Base-by-base conservation (phyloP, 64 coral and sea anemone genomes). In the Stichodactyla helianthus region DNA sequence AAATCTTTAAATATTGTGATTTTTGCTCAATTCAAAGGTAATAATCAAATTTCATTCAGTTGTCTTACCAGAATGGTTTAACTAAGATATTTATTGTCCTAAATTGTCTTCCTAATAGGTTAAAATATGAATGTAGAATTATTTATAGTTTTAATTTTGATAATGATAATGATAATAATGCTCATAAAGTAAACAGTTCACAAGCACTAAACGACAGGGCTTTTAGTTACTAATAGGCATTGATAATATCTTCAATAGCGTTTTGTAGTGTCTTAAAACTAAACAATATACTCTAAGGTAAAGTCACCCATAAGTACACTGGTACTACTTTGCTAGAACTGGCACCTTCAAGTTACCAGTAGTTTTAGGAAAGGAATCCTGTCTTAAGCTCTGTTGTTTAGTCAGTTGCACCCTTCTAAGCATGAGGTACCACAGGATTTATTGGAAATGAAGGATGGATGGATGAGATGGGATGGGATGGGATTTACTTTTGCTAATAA, bases 391-490 rank as follows among this genome's bases (percentile, higher is more conserved):
- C 68, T 74, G 5, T 58, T 11, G 14, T 58, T 58, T 44, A 44
- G 14, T 58, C 14, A 26, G 10, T 18, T 71, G 65, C 65, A 71
- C 20, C 22, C 12, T 12, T 11, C 4, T 28, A 74, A 14, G 68
- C 25, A 74, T 74, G 68, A 31, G 26, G n/a, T 74, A 74, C 68
- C 68, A 74, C 68, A 74, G 68, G 68, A 65, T 65, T 65, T 7
- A 23, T 4, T 65, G 62, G 5, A 65, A 65, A 65, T 2, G 20
- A 5, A 65, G 1, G 62, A 22, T n/a, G 5, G 62, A 65, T n/a
- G 19, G 62, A 65, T n/a, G 19, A 65, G 7, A 20, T 65, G 62
- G 62, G 5, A 4, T 64, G 61, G 17, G n/a, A 65, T 60, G 0
- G 19, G 2, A 44, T 44, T 44, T 44, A 3, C 35, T 44, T 44